Evolutionary conservation across 2,797 vertebrate species (phyloP).

Genomic region (Crenichthys baileyi): DNA sequence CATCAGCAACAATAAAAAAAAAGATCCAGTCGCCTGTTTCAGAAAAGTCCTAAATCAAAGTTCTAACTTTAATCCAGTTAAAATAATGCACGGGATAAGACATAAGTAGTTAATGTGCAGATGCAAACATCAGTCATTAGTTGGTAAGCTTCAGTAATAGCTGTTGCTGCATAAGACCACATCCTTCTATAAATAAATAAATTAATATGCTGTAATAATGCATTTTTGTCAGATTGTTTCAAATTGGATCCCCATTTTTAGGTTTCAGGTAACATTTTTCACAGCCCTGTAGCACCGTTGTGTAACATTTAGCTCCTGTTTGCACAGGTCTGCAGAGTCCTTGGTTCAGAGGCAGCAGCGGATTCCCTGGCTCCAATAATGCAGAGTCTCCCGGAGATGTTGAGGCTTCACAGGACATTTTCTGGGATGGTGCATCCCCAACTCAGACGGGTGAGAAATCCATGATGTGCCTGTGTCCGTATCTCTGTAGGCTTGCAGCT

Average conservation of each 20-base stretch:
- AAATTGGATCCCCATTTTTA: not conserved
- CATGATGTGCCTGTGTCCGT: too few relatives aligned
- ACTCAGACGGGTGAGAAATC: conserved; percentile 79
- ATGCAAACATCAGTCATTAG: too few relatives aligned
- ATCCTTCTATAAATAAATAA: not conserved
- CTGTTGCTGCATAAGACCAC: not conserved
- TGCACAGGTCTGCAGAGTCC: conserved; percentile 76
- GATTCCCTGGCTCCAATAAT: conserved; percentile 46
- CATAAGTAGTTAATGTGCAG: not conserved
- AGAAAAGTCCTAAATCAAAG: not conserved
- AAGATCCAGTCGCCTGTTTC: not conserved
- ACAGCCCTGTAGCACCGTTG: too few relatives aligned
- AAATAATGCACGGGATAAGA: not conserved
- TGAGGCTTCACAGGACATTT: conserved; percentile 90
- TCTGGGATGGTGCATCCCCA: conserved; percentile 95
- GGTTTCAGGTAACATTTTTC: not conserved
- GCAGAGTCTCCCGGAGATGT: conserved; percentile 87
- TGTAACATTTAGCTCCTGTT: conserved; percentile 7
- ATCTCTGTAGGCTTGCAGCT: too few relatives aligned
- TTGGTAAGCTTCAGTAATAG: not conserved
- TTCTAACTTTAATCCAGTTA: not conserved
- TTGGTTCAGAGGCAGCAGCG: conserved; percentile 42
- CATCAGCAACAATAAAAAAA: too few relatives aligned
- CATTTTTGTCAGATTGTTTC: not conserved
- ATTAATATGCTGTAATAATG: not conserved